phyloP scores from a whole-genome alignment of 1,140 invertebrate species.

The Drosophila ficusphila region DNA sequence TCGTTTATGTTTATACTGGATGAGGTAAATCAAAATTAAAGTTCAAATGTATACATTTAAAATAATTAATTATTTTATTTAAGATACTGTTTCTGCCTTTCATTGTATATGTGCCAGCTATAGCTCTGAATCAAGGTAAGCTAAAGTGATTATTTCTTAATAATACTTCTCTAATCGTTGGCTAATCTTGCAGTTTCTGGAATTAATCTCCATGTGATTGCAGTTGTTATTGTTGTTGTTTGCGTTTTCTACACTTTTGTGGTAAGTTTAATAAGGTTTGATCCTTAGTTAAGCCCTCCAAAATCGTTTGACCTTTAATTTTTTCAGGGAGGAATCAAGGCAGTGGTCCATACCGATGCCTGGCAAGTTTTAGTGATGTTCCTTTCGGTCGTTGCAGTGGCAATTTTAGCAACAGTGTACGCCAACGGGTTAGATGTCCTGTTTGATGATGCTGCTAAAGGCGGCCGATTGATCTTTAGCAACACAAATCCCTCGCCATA shows the following conservation, averaged over 20 bases:
- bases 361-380: constrained; percentile 94
- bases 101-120: constrained; percentile 95
- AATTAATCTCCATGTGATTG: constrained; percentile 91
- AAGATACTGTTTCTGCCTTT: constrained; percentile 94
- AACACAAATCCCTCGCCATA: constrained; percentile 84
- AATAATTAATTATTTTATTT: too few species aligned
- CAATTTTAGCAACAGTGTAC: constrained; percentile 88
- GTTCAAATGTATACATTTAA: too few species aligned
- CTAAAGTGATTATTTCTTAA: constrained; percentile 2
- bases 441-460: constrained; percentile 85
- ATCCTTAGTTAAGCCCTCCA: too few species aligned
- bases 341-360: constrained; percentile 94
- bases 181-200: constrained; percentile 90
- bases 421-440: constrained; percentile 87
- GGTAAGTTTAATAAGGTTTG: constrained; percentile 77
- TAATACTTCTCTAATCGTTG: constrained; percentile 8
- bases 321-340: constrained; percentile 88
- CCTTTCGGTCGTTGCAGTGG: constrained; percentile 88
- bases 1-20: constrained; percentile 89
- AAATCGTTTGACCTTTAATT: neutral
- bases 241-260: constrained; percentile 96
- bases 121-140: constrained; percentile 95
- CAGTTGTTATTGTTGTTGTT: constrained; percentile 91
- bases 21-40: constrained; percentile 85
- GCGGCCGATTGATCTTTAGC: constrained; percentile 88